These are phyloP conservation scores for Leistus spinibarbis DNA, from an alignment of 2,888 invertebrate species.

Conservation along the genomic window DNA sequence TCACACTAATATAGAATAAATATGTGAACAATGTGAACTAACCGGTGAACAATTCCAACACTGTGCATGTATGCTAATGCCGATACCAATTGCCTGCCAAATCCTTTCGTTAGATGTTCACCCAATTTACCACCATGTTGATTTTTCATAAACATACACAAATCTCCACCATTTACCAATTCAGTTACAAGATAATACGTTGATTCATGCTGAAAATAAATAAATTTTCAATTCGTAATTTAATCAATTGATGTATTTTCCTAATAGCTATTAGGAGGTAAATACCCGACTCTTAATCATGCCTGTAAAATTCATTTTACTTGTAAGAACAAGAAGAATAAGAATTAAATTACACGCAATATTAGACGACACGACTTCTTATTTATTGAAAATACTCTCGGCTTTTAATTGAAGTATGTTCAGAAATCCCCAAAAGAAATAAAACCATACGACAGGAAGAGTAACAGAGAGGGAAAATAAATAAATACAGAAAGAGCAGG, in stretches of 20 bases:
- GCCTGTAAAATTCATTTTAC: neutral
- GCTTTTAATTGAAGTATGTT: neutral
- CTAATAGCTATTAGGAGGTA: neutral
- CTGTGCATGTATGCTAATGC: conserved; percentile 73
- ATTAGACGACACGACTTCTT: neutral
- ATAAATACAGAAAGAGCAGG: neutral
- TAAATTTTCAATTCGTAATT: neutral
- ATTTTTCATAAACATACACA: conserved; percentile 68
- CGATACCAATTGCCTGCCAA: conserved; percentile 70
- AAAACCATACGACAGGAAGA: neutral
- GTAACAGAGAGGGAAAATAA: neutral
- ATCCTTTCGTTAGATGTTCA: conserved; percentile 62
- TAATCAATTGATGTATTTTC: neutral
- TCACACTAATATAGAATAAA: neutral
- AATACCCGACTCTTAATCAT: neutral
- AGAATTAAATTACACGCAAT: neutral
- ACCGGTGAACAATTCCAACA: conserved; percentile 72
- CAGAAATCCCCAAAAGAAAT: neutral
- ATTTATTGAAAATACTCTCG: neutral
- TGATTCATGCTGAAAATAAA: conserved; percentile 64
- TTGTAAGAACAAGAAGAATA: neutral
- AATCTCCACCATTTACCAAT: conserved; percentile 73
- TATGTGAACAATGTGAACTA: conserved; percentile 43
- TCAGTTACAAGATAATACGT: conserved; percentile 77
- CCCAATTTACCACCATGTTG: conserved; percentile 63